Conservation (phyloP, 1,140 invertebrate species). For the Brachionus manjavacas region DNA sequence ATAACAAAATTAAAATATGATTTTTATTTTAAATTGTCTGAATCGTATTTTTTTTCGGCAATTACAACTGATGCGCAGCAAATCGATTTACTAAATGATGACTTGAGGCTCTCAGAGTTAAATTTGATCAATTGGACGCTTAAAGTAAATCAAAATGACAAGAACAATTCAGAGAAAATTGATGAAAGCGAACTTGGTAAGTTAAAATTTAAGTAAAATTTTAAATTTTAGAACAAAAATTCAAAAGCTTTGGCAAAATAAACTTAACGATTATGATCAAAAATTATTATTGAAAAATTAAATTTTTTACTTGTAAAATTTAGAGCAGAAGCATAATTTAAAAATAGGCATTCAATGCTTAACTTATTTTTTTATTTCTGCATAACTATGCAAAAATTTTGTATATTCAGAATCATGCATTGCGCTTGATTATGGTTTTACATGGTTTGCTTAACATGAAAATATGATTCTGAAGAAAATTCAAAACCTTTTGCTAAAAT, state of each 20-base stretch:
- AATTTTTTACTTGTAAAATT: too few species aligned
- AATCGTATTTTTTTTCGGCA: constrained; percentile 15
- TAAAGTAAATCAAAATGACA: background rate
- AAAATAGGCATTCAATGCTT: background rate
- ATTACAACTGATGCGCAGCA: background rate
- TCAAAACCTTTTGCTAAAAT: too few species aligned
- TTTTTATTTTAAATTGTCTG: background rate
- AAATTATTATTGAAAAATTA: too few species aligned
- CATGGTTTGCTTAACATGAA: too few species aligned
- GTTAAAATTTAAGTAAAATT: background rate
- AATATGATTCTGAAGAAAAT: too few species aligned
- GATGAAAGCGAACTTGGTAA: background rate
- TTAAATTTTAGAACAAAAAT: too few species aligned
- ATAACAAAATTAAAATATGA: background rate
- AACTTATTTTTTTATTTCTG: too few species aligned
- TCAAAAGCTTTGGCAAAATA: background rate
- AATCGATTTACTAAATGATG: background rate
- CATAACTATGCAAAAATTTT: too few species aligned
- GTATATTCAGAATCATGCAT: too few species aligned
- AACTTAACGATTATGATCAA: background rate
- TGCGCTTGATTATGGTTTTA: too few species aligned
- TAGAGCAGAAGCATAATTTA: background rate
- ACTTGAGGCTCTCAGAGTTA: background rate
- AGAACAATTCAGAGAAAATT: background rate
- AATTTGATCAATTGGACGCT: background rate